These are phyloP conservation scores for Acanthococcus lagerstroemiae DNA, from an alignment of 2,888 invertebrate species.

Conservation along the genomic window DNA sequence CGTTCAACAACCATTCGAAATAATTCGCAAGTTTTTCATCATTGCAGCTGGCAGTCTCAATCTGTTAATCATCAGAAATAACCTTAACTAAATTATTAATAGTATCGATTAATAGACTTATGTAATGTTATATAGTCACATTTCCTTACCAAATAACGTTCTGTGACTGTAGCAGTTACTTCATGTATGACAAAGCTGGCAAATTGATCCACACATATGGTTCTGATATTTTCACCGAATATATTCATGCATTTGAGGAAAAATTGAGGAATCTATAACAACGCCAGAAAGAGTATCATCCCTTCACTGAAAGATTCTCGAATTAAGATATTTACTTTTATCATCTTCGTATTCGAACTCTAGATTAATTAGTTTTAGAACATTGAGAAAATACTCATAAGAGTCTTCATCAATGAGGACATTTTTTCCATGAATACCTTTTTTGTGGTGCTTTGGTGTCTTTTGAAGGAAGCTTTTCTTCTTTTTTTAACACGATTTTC, in stretches of 20 bases:
- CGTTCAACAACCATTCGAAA: slow-evolving; percentile 61
- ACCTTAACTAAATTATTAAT: too few relatives aligned
- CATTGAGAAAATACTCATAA: slow-evolving; percentile 33
- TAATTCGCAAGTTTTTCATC: neutral
- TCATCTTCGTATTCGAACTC: slow-evolving; percentile 31
- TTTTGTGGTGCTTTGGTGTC: slow-evolving; percentile 29
- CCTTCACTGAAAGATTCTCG: too few relatives aligned
- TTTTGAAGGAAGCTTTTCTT: slow-evolving; percentile 29
- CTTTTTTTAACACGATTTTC: slow-evolving; percentile 22
- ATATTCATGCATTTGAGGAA: slow-evolving; percentile 54
- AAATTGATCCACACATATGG: slow-evolving; percentile 62
- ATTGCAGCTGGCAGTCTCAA: too few relatives aligned
- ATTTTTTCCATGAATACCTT: slow-evolving; percentile 32
- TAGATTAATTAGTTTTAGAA: slow-evolving; percentile 32
- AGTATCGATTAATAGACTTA: too few relatives aligned
- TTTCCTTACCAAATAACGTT: neutral
- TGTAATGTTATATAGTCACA: too few relatives aligned
- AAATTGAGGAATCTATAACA: too few relatives aligned
- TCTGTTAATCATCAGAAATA: too few relatives aligned
- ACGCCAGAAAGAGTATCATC: too few relatives aligned
- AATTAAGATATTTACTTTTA: slow-evolving; percentile 33
- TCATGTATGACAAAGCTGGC: slow-evolving; percentile 71
- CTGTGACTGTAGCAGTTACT: slow-evolving; percentile 47
- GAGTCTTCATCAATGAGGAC: slow-evolving; percentile 32
- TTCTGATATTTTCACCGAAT: slow-evolving; percentile 56